Evolutionary conservation across 53 echinoderm and acorn worm genomes (phyloP), one percentile per base, ranked within the genome.

Genomic region (Mesocentrotus franciscanus): DNA sequence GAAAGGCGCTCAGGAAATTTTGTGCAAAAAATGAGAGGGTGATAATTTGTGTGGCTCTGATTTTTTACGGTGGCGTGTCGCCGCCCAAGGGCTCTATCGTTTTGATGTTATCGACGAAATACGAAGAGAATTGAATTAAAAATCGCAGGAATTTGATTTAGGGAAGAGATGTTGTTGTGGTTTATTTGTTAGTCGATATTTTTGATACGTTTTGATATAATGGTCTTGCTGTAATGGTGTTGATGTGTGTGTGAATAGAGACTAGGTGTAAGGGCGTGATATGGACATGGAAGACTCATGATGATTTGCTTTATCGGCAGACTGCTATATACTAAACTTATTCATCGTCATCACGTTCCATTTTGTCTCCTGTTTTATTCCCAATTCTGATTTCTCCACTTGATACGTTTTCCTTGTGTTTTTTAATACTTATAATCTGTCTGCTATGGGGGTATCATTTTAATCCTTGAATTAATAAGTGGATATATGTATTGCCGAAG

Each of bases 21-120:
- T 85, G 85, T 24, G 85, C 22, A 49, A 84, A 85, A 85, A 85
- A 85, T 85, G 56, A 10, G 85, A 24, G 55, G 85, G 85, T 24
- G 85, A 85, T 85, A 85, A 85, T 85, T 85, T 85, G 85, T 22
- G 57, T n/a, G 85, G 85, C 85, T 85, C 85, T 85, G 85, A 56
- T 76, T 32, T 9, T 76, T 26, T 57, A 24, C 22, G 22, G 27
- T 24, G 56, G 85, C 85, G 26, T 55, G 56, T 22, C 85, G 85
- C 85, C 85, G 85, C 85, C 85, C 49, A 85, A 8, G 85, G 56
- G 22, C 85, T 78, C 56, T 57, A 76, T 76, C 84, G 16, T 10
- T 22, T 49, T n/a, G 56, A 85, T 55, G 85, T 85, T 85, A 85
- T 85, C 56, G 26, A 85, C 49, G 55, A 56, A 85, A 56, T 49